These are phyloP conservation scores for Zootermopsis nevadensis DNA, from an alignment of 2,888 invertebrate species.

Conservation along the genomic window DNA sequence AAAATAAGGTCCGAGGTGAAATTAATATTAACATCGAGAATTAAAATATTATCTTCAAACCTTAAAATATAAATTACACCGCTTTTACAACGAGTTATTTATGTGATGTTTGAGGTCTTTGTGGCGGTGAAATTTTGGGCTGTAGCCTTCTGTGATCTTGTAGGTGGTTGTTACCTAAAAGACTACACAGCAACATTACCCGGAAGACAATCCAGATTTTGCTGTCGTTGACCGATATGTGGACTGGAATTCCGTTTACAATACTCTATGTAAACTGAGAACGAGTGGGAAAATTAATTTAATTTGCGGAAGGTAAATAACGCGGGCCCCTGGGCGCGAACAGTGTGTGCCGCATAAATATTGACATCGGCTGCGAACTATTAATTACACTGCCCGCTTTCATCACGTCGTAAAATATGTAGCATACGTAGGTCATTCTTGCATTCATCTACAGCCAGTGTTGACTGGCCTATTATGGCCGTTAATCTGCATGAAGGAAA, in stretches of 20 bases:
- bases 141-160: no score
- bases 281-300: not conserved
- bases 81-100: not conserved
- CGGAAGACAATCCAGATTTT: not conserved
- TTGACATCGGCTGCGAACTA: not conserved
- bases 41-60: no score
- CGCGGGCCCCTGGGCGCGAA: not conserved
- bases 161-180: no score
- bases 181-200: no score
- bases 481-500: no score
- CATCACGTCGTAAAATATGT: not conserved
- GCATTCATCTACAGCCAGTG: not conserved
- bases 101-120: no score
- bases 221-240: not conserved
- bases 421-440: not conserved
- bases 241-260: not conserved
- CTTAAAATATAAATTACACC: no score
- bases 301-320: not conserved
- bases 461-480: not conserved
- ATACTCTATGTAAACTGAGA: not conserved
- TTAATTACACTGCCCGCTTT: constrained; percentile 1
- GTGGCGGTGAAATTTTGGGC: no score
- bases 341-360: not conserved
- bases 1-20: no score
- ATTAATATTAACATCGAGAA: no score